These are phyloP conservation scores for Ornithoptera alexandrae DNA, from an alignment of 2,888 invertebrate genomes.

Conservation along the genomic window DNA sequence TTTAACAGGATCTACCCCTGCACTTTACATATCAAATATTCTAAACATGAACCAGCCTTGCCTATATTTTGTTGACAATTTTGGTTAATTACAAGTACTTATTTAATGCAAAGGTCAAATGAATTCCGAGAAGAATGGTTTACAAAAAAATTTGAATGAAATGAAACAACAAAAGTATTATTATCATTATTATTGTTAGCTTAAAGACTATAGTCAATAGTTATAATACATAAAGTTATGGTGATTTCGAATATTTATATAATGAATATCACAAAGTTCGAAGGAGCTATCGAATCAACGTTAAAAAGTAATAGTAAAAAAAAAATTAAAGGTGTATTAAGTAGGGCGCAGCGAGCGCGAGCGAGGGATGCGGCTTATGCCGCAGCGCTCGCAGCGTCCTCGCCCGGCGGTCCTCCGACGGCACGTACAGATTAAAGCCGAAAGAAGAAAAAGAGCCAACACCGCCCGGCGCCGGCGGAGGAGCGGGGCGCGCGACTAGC, in stretches of 20 bases:
- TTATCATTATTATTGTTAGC: conserved; percentile 56
- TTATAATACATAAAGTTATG: conserved; percentile 73
- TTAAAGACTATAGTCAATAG: conserved; percentile 58
- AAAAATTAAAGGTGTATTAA: conserved; percentile 56
- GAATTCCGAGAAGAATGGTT: too few species aligned
- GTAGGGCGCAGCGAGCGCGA: conserved; percentile 69
- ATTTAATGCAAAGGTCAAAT: too few species aligned
- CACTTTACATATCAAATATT: too few species aligned
- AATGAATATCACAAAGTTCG: conserved; percentile 78
- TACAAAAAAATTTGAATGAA: conserved; percentile 7
- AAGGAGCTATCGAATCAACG: conserved; percentile 74
- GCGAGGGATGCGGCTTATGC: conserved; percentile 51
- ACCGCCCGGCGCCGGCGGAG: conserved; percentile 79
- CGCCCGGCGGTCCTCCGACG: conserved; percentile 76
- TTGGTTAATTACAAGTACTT: too few species aligned
- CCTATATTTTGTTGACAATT: too few species aligned
- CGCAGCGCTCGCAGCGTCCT: conserved; percentile 69
- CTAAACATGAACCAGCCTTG: too few species aligned
- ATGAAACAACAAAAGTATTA: conserved; percentile 42
- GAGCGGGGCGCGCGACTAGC: conserved; percentile 38
- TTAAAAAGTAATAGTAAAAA: conserved; percentile 58
- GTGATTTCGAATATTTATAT: conserved; percentile 73
- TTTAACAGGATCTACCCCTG: too few species aligned
- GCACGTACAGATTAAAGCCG: conserved; percentile 69
- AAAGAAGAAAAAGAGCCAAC: conserved; percentile 69